Evolutionary conservation across 2,888 invertebrate species (phyloP).

Genomic region (Drosophila cognata): DNA sequence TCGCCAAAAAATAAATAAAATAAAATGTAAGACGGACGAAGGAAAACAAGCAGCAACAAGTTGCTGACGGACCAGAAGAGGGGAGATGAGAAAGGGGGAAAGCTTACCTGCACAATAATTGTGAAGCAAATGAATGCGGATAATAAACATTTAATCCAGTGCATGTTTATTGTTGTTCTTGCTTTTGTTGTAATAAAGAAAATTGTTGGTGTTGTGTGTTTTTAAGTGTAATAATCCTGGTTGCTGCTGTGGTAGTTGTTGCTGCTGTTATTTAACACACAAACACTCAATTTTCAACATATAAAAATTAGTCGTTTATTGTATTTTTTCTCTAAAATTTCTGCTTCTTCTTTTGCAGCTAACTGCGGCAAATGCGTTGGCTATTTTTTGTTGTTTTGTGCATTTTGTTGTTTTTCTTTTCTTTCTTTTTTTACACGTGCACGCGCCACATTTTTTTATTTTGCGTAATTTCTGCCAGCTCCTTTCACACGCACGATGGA

Average conservation of each 20-base stretch:
- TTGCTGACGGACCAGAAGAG: slow-evolving; percentile 22
- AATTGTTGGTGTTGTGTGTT: slow-evolving; percentile 43
- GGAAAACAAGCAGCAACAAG: slow-evolving; percentile 50
- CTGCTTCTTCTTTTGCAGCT: slow-evolving; percentile 38
- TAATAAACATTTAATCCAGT: slow-evolving; percentile 85
- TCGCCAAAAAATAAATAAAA: slow-evolving; percentile 24
- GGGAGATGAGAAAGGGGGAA: slow-evolving; percentile 35
- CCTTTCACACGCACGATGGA: slow-evolving; percentile 39
- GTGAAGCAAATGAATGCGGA: slow-evolving; percentile 83
- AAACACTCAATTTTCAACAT: slow-evolving; percentile 44
- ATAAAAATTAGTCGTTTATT: slow-evolving; percentile 57
- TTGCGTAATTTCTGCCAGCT: slow-evolving; percentile 39
- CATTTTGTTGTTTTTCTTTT: slow-evolving; percentile 51
- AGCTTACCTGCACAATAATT: slow-evolving; percentile 84
- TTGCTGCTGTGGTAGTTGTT: slow-evolving; percentile 32
- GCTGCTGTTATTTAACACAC: slow-evolving; percentile 38
- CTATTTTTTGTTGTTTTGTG: slow-evolving; percentile 55
- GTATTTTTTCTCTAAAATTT: slow-evolving; percentile 56
- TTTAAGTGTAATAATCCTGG: slow-evolving; percentile 62
- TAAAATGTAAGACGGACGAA: slow-evolving; percentile 12
- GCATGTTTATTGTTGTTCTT: slow-evolving; percentile 79
- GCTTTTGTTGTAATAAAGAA: slow-evolving; percentile 57
- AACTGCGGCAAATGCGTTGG: slow-evolving; percentile 65
- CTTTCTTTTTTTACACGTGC: slow-evolving; percentile 68
- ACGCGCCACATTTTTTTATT: slow-evolving; percentile 66